Base-by-base conservation (phyloP, 2,888 invertebrate species). In the Yponomeuta plumbellus region DNA sequence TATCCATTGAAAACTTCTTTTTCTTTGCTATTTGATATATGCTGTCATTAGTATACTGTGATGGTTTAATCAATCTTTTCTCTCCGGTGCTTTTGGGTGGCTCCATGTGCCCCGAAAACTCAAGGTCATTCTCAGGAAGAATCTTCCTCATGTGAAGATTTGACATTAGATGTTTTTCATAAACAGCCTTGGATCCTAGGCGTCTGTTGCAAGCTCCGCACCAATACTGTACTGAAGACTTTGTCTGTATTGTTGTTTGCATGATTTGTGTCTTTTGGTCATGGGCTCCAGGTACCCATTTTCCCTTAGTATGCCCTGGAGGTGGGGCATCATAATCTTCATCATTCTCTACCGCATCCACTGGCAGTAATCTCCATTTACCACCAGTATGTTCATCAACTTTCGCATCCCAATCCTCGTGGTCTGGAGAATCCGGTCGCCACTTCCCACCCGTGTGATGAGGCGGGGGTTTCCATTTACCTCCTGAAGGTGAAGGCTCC, bases 141-240 rank as follows among this genome's bases (percentile, higher is more conserved):
- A 94, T 93, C 70, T 94, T 92, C 72, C 93, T 94, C 70, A 92
- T 84, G 80, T 97, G 97, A 66, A 96, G 90, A 73, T 94, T 94
- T 0, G 96, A 95, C 81, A 93, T 93, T 67, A 96, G 82, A 81
- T 97, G 97, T 70, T 95, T 93, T 70, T 96, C 95, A 80, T 96
- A 97, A 71, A 96, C 94, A 44, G 93, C 84, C 80, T 94, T 93
- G 1, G 95, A 95, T 17, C 95, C 95, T 11, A 97, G 88, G 66
- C 94, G 92, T 66, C 96, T 92, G 72, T 96, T 95, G 77, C 97
- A 97, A 26, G 96, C 95, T 67, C 94, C 94, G 77, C 96, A 96
- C 96, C 96, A 96, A 79, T 94, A 96, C 73, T 94, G 94, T 3
- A 94, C 91, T 0, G 92, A 83, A 11, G 89, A 91, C 76, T 88